phyloP scores from a whole-genome alignment of 2,113 vertebrate species.

The Tautogolabrus adspersus region DNA sequence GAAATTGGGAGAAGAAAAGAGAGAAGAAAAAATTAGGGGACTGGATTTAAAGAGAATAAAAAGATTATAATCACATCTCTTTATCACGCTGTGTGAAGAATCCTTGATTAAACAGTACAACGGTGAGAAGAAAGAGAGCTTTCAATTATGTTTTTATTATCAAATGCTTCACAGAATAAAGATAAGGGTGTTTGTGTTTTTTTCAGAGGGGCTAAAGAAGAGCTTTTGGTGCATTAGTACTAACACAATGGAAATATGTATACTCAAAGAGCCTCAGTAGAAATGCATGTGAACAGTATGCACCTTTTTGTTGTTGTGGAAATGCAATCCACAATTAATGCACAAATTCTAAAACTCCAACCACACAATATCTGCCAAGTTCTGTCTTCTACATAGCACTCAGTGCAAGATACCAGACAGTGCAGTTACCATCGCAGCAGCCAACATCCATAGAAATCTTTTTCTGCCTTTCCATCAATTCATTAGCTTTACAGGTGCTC shows the following conservation, averaged over 20 bases:
- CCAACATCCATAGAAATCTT: background rate
- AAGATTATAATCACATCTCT: conserved; percentile 66
- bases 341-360: background rate
- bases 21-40: conserved; percentile 36
- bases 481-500: background rate
- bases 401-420: too few species aligned
- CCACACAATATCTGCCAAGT: background rate
- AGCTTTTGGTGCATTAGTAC: conserved; percentile 25
- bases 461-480: background rate
- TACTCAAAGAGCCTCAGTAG: background rate
- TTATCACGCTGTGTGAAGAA: conserved; percentile 58
- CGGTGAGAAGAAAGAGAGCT: conserved; percentile 34
- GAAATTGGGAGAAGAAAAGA: conserved; percentile 50
- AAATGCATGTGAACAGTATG: conserved; percentile 26
- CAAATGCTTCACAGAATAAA: conserved; percentile 25
- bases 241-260: conserved; percentile 10
- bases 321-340: conserved; percentile 2
- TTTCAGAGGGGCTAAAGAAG: conserved; percentile 13
- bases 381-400: conserved; percentile 7
- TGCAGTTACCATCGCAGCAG: background rate
- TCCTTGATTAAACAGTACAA: conserved; percentile 52
- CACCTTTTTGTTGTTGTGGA: background rate
- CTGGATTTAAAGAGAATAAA: conserved; percentile 54
- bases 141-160: conserved; percentile 43
- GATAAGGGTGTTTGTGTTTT: conserved; percentile 41